A percentile compares a stretch with the other conserved stretches of the same genome.
These are phyloP conservation scores for Trichoplusia ni DNA, from an alignment of 1,140 invertebrate genomes.

Conservation along the genomic window DNA sequence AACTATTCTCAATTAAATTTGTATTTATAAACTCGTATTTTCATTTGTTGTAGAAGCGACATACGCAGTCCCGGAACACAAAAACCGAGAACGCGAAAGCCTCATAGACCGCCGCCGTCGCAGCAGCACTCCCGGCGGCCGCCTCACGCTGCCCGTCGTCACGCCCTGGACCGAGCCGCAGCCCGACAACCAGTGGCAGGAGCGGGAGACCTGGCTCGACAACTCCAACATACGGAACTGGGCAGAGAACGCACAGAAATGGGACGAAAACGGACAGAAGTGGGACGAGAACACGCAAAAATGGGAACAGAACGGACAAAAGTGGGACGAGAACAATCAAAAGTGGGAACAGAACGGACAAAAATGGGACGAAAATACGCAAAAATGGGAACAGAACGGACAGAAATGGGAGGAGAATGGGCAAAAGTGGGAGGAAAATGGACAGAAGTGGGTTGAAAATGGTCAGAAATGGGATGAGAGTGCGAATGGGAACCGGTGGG, in stretches of 20 bases:
- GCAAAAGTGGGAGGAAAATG: conserved; percentile 44
- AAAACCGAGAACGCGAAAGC: conserved; percentile 63
- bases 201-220: conserved; percentile 65
- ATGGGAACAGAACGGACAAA: conserved; percentile 51
- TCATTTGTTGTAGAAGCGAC: conserved; percentile 57
- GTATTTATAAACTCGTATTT: not conserved
- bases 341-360: conserved; percentile 54
- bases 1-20: too few relatives aligned
- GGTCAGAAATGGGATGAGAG: conserved; percentile 53
- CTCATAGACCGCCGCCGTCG: conserved; percentile 65
- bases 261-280: conserved; percentile 55
- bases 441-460: conserved; percentile 41
- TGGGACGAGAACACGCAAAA: conserved; percentile 60
- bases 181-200: conserved; percentile 57
- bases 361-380: conserved; percentile 56
- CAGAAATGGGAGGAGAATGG: conserved; percentile 55
- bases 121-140: conserved; percentile 64
- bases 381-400: conserved; percentile 54
- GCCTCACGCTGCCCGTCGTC: conserved; percentile 60
- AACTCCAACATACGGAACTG: conserved; percentile 69
- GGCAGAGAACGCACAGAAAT: conserved; percentile 61
- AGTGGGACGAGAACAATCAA: conserved; percentile 59
- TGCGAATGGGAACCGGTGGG: conserved; percentile 56
- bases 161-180: conserved; percentile 56
- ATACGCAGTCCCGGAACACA: conserved; percentile 72